Evolutionary conservation across 1,140 invertebrate genomes (phyloP).

Genomic region (Trichonephila clavipes): DNA sequence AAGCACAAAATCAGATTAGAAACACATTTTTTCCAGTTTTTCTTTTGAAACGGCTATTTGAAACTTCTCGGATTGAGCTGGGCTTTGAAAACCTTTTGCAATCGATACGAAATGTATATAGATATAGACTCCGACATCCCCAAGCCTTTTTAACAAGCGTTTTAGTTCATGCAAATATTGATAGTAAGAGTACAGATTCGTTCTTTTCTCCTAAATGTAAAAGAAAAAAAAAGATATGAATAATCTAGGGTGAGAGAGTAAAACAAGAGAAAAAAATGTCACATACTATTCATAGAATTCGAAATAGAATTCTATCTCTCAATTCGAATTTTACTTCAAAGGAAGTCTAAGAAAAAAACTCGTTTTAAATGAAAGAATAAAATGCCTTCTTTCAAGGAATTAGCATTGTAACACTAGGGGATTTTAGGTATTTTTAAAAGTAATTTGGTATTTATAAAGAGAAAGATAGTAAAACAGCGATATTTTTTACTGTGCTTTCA

Average conservation of each 20-base stretch:
- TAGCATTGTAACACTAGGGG: no score
- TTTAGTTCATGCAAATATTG: background rate
- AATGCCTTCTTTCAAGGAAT: no score
- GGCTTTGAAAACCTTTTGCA: background rate
- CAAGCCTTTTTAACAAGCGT: constrained; percentile 27
- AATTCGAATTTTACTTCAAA: background rate
- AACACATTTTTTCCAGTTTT: background rate
- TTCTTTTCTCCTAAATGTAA: background rate
- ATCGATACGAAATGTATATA: constrained; percentile 2
- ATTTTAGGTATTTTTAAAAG: no score
- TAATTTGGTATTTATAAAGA: no score
- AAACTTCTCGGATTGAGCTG: background rate
- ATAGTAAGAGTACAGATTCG: background rate
- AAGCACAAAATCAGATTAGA: background rate
- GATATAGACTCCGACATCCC: background rate
- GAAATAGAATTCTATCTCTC: background rate
- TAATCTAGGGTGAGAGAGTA: background rate
- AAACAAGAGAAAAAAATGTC: background rate
- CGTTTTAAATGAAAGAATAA: no score
- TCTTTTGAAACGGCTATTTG: background rate
- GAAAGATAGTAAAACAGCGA: no score
- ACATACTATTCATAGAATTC: background rate
- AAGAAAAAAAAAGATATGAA: background rate
- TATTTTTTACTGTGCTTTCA: no score
- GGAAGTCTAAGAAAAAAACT: background rate